These are phyloP conservation scores for Cataglyphis rosenhaueri DNA, from an alignment of 2,888 invertebrate species.

Conservation along the genomic window DNA sequence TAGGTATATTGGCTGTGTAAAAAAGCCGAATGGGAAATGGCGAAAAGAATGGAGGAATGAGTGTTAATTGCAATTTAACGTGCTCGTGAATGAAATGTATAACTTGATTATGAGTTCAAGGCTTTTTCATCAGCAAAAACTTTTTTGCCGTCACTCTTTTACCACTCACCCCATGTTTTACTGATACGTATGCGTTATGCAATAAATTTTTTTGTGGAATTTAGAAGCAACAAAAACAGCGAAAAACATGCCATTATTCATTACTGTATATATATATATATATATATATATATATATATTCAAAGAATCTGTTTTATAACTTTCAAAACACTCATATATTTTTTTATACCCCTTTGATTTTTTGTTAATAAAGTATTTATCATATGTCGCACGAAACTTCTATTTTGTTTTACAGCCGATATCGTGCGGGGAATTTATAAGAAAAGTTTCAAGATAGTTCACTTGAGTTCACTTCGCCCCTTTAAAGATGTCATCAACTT, in stretches of 20 bases:
- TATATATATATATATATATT: not conserved
- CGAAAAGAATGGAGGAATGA: slow-evolving; percentile 38
- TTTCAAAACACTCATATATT: not conserved
- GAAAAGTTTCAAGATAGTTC: slow-evolving; percentile 38
- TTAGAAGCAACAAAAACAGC: slow-evolving; percentile 24
- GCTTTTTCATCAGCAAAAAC: slow-evolving; percentile 30
- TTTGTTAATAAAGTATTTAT: slow-evolving; percentile 50
- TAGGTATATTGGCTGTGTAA: not conserved
- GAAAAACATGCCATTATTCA: not conserved
- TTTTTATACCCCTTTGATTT: slow-evolving; percentile 8
- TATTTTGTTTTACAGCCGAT: slow-evolving; percentile 42
- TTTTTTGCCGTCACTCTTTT: slow-evolving; percentile 27
- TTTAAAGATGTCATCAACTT: slow-evolving; percentile 52
- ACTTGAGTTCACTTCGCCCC: slow-evolving; percentile 15
- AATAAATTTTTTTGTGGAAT: slow-evolving; percentile 54
- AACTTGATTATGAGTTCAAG: slow-evolving; percentile 42
- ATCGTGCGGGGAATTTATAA: slow-evolving; percentile 39
- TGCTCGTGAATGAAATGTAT: slow-evolving; percentile 39
- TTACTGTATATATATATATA: not conserved
- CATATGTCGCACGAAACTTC: slow-evolving; percentile 21
- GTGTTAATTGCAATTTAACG: slow-evolving; percentile 48
- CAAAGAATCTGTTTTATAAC: slow-evolving; percentile 28
- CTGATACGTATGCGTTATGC: slow-evolving; percentile 44
- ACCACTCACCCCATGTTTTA: not conserved
- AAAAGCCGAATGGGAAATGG: slow-evolving; percentile 37